phyloP scores from a whole-genome alignment of 2,113 vertebrate genomes.

The Eolophus roseicapilla region DNA sequence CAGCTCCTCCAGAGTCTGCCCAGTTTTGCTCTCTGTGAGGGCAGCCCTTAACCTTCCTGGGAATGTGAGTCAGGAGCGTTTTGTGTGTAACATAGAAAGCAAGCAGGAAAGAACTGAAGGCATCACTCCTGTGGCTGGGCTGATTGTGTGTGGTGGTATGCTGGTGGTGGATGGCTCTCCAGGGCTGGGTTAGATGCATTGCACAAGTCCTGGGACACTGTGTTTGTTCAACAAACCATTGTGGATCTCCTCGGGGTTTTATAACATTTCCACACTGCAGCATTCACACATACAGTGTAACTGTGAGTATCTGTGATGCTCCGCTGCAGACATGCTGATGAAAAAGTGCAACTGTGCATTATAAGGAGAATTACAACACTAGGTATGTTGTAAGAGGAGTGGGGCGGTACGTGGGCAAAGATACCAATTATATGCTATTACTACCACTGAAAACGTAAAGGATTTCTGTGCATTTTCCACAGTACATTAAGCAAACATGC shows the following conservation, averaged over 20 bases:
- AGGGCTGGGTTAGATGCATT: not conserved
- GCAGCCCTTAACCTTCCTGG: not conserved
- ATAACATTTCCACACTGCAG: not conserved
- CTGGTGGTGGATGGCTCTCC: not conserved
- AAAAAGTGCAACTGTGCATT: not conserved
- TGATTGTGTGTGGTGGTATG: rapidly evolving
- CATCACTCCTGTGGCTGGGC: not conserved
- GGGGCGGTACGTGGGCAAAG: not conserved
- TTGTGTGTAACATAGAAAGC: not conserved
- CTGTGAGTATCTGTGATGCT: not conserved
- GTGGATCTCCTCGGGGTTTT: not conserved
- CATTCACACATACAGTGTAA: not conserved
- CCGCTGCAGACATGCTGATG: not conserved
- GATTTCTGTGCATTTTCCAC: not conserved
- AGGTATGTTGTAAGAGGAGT: not conserved
- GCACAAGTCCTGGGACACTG: not conserved
- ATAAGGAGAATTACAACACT: not conserved
- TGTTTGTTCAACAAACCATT: not conserved
- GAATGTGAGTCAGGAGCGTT: not conserved
- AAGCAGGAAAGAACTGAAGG: not conserved
- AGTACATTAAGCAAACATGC: not conserved
- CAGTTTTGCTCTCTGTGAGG: not conserved
- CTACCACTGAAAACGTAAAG: not conserved
- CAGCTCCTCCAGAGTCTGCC: not conserved
- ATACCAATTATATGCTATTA: not conserved